Base-by-base conservation (phyloP, 2,113 vertebrate genomes). In the Colaptes auratus region DNA sequence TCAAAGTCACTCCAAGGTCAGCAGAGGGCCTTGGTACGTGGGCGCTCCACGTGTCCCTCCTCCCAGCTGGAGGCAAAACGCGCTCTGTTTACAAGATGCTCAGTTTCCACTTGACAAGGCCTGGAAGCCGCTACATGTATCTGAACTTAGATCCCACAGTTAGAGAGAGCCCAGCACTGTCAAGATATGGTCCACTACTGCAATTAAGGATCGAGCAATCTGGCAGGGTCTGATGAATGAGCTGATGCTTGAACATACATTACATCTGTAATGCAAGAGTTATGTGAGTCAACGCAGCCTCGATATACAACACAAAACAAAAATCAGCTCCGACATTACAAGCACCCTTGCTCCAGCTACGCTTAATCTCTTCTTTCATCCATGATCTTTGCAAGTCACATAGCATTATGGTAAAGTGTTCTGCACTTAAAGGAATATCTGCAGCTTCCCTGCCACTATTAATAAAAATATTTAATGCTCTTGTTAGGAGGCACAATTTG, bases 381-480 rank as follows among this genome's bases (percentile, higher is more conserved):
- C 84, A 50, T 60, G 76, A 83, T 69, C 76, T 73, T 23, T 63
- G 73, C 65, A 6, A 85, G 61, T 82, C 81, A 79, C 89, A 90
- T 7, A 83, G 77, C 3, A 73, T 83, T 95, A 92, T 10, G 46
- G 53, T 88, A 95, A 96, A 95, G 58, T 30, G 44, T 88, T 87
- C 95, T 88, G 86, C 69, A 74, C 63, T 78, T 92, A 74, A 93
- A 96, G 88, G 84, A 92, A 42, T 97, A 96, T 82, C 78, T 63
- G 89, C 55, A 35, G 89, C 67, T 80, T 96, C 63, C 61, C 66
- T 96, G 91, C 89, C 86, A 91, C 50, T 59, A 83, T 64, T 96
- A 97, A 96, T 96, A 91, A 96, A 96, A 96, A 96, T 96, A 95
- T 94, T 93, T 92, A 96, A 96, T 96, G 61, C 70, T 66, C 61